Evolutionary conservation across 1,140 invertebrate genomes (phyloP), one percentile per base, ranked within the genome.

Genomic region (Drosophila parvula): DNA sequence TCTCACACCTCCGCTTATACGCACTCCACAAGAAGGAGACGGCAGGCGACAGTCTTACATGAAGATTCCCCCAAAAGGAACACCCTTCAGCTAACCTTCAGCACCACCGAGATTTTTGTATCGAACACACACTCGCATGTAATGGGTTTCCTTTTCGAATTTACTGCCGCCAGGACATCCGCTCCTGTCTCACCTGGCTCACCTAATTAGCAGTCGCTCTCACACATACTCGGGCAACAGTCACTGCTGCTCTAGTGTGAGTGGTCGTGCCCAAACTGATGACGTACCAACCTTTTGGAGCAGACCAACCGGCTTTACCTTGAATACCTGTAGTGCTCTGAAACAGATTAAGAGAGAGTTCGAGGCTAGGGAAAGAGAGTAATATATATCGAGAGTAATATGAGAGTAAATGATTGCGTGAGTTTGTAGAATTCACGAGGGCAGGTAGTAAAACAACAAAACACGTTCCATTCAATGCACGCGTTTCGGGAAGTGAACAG

Each of bases 391-490:
- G 34, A 28, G 32, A 53, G n/a, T n/a, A n/a, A n/a, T n/a, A n/a
- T n/a, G n/a, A n/a, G n/a, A n/a, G n/a, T n/a, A 11, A 43, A 50
- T 67, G 45, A 22, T 79, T 53, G 61, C 60, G 70, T 69, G 47
- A 45, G 62, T 45, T 82, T 84, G 68, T 75, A 81, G 81, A 81
- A 56, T 67, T 86, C 43, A 59, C 34, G 73, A 61, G 34, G 41
- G 67, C 62, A 78, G 70, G 83, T 80, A 89, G 68, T 51, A 86
- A 65, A 74, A 63, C 61, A 82, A 55, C 57, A 22, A 63, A 78
- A 61, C 63, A 74, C 47, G 79, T 88, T 88, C 79, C 79, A 79
- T 83, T 89, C 84, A 74, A 71, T 74, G 75, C 78, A 65, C 74
- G 57, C 81, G 36, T 61, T 56, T 68, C 44, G n/a, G 48, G 30